A percentile compares a stretch with the other conserved stretches of the same genome.
Evolutionary conservation across 1,140 invertebrate species (phyloP).

Genomic region (Agraylea sexmaculata): DNA sequence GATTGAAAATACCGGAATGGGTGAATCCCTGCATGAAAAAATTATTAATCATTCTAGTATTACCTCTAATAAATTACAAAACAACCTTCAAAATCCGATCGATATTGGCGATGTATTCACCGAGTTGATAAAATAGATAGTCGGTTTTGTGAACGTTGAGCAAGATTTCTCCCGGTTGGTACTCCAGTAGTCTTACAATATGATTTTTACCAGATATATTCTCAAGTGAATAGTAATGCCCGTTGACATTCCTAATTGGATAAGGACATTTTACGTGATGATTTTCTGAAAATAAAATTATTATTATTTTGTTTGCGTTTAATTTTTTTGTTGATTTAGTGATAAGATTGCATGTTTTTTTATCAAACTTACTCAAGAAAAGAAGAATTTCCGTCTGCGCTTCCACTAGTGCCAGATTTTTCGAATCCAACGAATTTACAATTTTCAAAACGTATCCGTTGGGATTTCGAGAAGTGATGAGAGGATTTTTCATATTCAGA

Average conservation of each 20-base stretch:
- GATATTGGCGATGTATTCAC: slow-evolving; percentile 54
- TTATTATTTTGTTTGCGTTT: neutral
- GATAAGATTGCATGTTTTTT: too few relatives aligned
- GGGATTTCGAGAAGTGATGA: slow-evolving; percentile 38
- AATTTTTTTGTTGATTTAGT: too few relatives aligned
- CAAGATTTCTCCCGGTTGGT: slow-evolving; percentile 57
- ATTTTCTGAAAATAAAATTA: slow-evolving; percentile 30
- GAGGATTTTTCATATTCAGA: slow-evolving; percentile 43
- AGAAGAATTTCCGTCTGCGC: slow-evolving; percentile 59
- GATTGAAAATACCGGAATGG: slow-evolving; percentile 52
- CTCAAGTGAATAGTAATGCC: slow-evolving; percentile 49
- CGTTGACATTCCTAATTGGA: slow-evolving; percentile 53
- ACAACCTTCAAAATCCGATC: slow-evolving; percentile 51
- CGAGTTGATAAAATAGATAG: slow-evolving; percentile 55
- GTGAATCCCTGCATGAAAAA: slow-evolving; percentile 47
- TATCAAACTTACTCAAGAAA: slow-evolving; percentile 46
- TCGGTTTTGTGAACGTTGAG: slow-evolving; percentile 42
- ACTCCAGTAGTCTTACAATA: slow-evolving; percentile 61
- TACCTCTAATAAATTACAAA: neutral
- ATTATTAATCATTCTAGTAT: neutral
- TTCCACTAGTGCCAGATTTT: slow-evolving; percentile 50
- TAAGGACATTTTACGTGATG: slow-evolving; percentile 49
- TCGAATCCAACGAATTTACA: slow-evolving; percentile 66
- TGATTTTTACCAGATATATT: slow-evolving; percentile 42
- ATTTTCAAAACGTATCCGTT: slow-evolving; percentile 73